phyloP scores from a whole-genome alignment of 2,113 vertebrate genomes.

The Hoplias malabaricus region DNA sequence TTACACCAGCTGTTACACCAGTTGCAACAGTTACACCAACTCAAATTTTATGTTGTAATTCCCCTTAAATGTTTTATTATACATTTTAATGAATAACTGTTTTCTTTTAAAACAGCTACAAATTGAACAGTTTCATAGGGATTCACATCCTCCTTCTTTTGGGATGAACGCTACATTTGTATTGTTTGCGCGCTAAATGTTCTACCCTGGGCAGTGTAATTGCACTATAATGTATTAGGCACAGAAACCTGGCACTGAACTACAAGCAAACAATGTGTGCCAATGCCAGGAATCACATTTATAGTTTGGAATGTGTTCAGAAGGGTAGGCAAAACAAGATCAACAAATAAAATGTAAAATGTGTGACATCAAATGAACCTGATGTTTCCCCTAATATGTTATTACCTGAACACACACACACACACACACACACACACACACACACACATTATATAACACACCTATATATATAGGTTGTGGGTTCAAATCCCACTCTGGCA shows the following conservation, averaged over 20 bases:
- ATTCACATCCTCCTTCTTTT: not conserved
- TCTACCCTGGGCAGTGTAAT: not conserved
- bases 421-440: too few relatives aligned
- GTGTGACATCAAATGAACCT: not conserved
- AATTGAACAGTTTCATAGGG: not conserved
- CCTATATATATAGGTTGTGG: too few relatives aligned
- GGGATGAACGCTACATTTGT: not conserved
- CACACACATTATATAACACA: too few relatives aligned
- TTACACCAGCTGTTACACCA: too few relatives aligned
- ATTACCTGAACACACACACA: not conserved
- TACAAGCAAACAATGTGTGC: not conserved
- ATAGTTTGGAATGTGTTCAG: not conserved
- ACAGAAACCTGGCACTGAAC: not conserved
- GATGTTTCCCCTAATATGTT: not conserved
- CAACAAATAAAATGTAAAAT: not conserved
- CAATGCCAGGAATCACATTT: not conserved
- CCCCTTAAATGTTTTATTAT: too few relatives aligned
- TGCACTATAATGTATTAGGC: not conserved
- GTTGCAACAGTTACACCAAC: too few relatives aligned
- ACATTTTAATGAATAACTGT: too few relatives aligned
- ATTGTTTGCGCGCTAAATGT: not conserved
- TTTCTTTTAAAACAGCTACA: too few relatives aligned
- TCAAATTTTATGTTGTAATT: too few relatives aligned
- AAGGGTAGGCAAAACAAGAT: not conserved
- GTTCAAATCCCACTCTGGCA: too few relatives aligned